These are phyloP conservation scores for Cataglyphis albicans DNA, from an alignment of 2,888 invertebrate species.

Conservation along the genomic window DNA sequence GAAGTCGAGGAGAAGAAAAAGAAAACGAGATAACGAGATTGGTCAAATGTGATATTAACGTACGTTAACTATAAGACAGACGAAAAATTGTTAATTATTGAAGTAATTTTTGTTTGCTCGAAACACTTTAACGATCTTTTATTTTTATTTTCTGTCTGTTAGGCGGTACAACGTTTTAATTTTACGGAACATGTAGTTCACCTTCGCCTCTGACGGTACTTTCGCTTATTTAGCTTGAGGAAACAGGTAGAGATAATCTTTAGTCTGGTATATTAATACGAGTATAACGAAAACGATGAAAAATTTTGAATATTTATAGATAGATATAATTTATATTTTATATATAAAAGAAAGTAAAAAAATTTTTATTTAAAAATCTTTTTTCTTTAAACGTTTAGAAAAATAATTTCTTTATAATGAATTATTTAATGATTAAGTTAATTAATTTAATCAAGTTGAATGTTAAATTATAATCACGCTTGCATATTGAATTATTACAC, in stretches of 20 bases:
- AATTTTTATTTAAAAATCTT: neutral
- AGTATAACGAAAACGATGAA: neutral
- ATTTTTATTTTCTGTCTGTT: neutral
- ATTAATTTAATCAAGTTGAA: neutral
- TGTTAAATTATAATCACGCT: neutral
- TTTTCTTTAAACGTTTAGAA: neutral
- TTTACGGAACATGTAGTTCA: conserved; percentile 4
- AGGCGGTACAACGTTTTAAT: conserved; percentile 13
- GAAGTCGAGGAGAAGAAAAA: conserved; percentile 3
- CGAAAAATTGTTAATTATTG: conserved; percentile 16
- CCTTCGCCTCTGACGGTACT: neutral
- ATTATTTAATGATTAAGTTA: neutral
- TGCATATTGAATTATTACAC: no score
- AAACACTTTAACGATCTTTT: conserved; percentile 1
- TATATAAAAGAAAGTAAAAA: neutral
- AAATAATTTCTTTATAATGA: neutral
- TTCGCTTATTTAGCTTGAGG: conserved; percentile 8
- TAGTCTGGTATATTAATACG: neutral
- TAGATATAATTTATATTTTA: neutral
- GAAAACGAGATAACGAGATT: conserved; percentile 1
- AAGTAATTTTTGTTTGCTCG: neutral
- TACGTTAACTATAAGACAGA: neutral
- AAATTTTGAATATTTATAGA: neutral
- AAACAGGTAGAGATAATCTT: conserved; percentile 29
- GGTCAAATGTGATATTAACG: conserved; percentile 5